Percentiles rank a stretch among this genome's conserved stretches.
Evolutionary conservation across 2,888 invertebrate species (phyloP).

Genomic region (Drosophila aldrichi): DNA sequence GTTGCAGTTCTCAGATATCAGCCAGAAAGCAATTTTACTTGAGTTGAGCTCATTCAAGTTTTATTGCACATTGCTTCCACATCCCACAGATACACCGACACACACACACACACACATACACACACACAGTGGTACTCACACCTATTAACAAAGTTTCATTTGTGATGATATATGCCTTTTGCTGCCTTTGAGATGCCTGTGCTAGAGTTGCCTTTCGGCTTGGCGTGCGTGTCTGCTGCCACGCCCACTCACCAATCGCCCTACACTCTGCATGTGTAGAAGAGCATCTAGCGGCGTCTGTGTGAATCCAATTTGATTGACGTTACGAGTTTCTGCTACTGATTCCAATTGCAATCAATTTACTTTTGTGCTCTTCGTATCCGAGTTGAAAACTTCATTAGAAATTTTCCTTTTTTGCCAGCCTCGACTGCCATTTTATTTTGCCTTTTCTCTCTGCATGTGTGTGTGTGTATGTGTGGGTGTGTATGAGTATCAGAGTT

Average conservation of each 20-base stretch:
- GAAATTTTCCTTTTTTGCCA: conserved; percentile 62
- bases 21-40: conserved; percentile 54
- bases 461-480: conserved; percentile 14
- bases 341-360: conserved; percentile 81
- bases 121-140: conserved; percentile 49
- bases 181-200: conserved; percentile 53
- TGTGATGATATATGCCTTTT: conserved; percentile 76
- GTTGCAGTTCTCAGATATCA: conserved; percentile 40
- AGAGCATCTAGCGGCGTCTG: conserved; percentile 43
- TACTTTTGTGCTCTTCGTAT: conserved; percentile 77
- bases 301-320: conserved; percentile 81
- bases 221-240: conserved; percentile 43
- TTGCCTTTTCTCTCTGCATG: conserved; percentile 36
- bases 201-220: conserved; percentile 22
- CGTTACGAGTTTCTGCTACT: conserved; percentile 80
- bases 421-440: conserved; percentile 57
- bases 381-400: conserved; percentile 80
- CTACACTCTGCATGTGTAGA: conserved; percentile 6
- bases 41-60: conserved; percentile 71
- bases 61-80: conserved; percentile 68
- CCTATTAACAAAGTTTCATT: conserved; percentile 79
- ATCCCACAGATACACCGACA: conserved; percentile 3
- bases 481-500: not conserved
- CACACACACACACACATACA: not conserved
- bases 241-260: conserved; percentile 7